Base-by-base conservation (phyloP, 2,888 invertebrate genomes). In the Xanthorhoe designata region DNA sequence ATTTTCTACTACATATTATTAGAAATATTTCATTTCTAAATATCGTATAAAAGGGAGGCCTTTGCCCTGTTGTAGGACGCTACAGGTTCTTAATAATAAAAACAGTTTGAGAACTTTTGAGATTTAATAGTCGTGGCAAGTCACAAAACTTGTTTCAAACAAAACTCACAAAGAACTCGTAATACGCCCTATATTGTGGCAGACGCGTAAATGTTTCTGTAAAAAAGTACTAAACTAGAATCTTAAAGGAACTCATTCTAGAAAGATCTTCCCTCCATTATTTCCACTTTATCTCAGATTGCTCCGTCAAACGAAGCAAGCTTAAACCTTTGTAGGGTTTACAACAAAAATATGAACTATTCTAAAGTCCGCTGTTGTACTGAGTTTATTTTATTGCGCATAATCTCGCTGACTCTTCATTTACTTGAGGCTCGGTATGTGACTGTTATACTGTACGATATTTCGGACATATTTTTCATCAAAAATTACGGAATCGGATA, bases 371-470 rank as follows among this genome's bases (percentile, higher is more conserved):
- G 58, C 10, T 50, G 65, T 53, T 66, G 59, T 64, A 53, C 59
- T 19, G 57, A 66, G 64, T 72, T 70, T 72, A 70, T 72, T 70
- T 72, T 70, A 72, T 69, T 71, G 71, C 65, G 66, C 70, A 70
- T 66, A 72, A 66, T 72, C 70, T 66, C 64, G 65, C 71, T 69
- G 66, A 64, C 68, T 68, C 68, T 68, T 68, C 68, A 68, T 68
- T 68, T 68, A 64, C 68, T 68, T 61, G 68, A 49, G 32, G 63
- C 24, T 52, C 53, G 19, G 60, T 7, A 29, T 8, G 57, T 51
- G 13, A 51, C 53, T 64, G 53, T 64, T 68, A 49, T 32, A 57
- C 51, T 17, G 35, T 18, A 54, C 61, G 61, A 50, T 54, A 50
- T 54, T 61, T 47, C 3, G 5, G 2, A 10, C 38, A 42, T 42